Evolutionary conservation across 1,140 invertebrate species (phyloP).

Genomic region (Drosophila pseudoananassae): DNA sequence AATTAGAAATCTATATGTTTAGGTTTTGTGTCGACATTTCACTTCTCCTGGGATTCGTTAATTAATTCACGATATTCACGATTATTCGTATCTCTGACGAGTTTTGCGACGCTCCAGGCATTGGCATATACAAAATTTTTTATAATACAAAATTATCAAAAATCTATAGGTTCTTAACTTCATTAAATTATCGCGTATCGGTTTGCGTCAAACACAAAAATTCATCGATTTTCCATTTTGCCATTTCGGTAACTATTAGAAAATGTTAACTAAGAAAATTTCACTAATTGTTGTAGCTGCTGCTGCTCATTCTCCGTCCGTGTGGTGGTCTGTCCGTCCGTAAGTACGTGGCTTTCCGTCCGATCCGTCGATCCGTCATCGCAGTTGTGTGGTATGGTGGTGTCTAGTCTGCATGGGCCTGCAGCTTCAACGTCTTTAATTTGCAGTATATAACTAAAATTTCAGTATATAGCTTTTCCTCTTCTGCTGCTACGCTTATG

Average conservation of each 20-base stretch:
- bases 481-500: slow-evolving; percentile 53
- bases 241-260: slow-evolving; percentile 44
- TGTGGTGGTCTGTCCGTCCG: slow-evolving; percentile 20
- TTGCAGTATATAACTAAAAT: slow-evolving; percentile 79
- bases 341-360: slow-evolving; percentile 35
- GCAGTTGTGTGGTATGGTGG: slow-evolving; percentile 28
- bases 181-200: slow-evolving; percentile 25
- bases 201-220: slow-evolving; percentile 49
- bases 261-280: slow-evolving; percentile 78
- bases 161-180: slow-evolving; percentile 43
- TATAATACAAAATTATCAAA: slow-evolving; percentile 52
- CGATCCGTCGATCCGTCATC: slow-evolving; percentile 2
- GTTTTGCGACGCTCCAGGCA: slow-evolving; percentile 22
- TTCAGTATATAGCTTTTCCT: slow-evolving; percentile 50
- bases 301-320: slow-evolving; percentile 32
- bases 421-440: slow-evolving; percentile 82
- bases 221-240: slow-evolving; percentile 40
- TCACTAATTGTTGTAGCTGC: slow-evolving; percentile 65
- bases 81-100: background rate
- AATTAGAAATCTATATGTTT: slow-evolving; percentile 31
- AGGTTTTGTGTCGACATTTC: slow-evolving; percentile 16
- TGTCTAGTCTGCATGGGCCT: slow-evolving; percentile 65
- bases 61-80: background rate
- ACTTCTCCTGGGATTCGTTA: slow-evolving; percentile 29
- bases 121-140: slow-evolving; percentile 13